Conservation (phyloP, 2,888 invertebrate species). For the Trissonchulus latispiculum region DNA sequence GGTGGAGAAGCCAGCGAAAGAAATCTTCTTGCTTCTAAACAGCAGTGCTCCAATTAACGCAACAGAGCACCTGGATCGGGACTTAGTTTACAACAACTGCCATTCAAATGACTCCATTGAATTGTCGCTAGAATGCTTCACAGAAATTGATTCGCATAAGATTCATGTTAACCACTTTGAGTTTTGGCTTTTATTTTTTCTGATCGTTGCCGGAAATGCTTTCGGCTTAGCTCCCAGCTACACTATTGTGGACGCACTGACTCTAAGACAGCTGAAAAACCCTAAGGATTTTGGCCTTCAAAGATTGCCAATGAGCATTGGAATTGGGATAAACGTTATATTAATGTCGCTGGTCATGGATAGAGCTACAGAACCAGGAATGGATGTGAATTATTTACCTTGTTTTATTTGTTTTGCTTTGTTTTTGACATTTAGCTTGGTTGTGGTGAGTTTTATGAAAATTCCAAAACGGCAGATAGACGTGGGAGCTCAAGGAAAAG, state of each 20-base stretch:
- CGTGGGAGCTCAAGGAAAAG: neutral
- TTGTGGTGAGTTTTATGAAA: neutral
- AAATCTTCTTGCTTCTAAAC: too few species aligned
- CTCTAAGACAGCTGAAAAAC: neutral
- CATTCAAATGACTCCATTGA: too few species aligned
- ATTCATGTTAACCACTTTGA: neutral
- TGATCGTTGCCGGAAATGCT: constrained; percentile 2
- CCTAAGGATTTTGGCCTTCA: constrained; percentile 7
- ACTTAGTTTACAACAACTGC: too few species aligned
- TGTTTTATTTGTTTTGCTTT: neutral
- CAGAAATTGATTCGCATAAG: neutral
- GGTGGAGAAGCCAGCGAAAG: too few species aligned
- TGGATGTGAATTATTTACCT: neutral
- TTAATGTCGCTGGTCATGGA: neutral
- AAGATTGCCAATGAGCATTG: constrained; percentile 15
- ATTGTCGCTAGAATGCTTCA: too few species aligned
- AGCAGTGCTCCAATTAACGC: too few species aligned
- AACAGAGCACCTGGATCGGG: too few species aligned
- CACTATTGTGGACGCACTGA: constrained; percentile 10
- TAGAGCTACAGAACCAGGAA: neutral
- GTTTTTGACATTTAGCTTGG: neutral
- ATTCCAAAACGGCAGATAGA: neutral
- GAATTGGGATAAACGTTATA: neutral
- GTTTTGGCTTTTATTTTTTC: constrained; percentile 3
- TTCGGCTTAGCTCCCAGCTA: constrained; percentile 18